Percentiles rank a stretch among this genome's conserved stretches.
Conservation (phyloP, 2,797 vertebrate genomes). For the Amniataba percoides region DNA sequence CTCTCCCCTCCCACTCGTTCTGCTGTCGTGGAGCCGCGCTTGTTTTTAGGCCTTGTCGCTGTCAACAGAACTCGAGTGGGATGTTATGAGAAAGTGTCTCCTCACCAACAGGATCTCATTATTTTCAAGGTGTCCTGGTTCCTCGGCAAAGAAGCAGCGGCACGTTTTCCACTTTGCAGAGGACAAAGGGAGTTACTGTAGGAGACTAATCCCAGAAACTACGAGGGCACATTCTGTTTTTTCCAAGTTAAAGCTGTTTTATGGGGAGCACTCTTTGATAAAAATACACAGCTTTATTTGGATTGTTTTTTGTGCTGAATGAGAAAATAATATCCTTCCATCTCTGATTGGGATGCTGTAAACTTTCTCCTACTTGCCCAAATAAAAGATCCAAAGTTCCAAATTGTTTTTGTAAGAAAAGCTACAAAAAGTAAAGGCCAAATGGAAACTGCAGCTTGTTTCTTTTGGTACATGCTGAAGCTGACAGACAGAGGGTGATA, state of each 20-base stretch:
- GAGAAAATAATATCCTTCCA: no score
- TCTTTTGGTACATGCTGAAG: background rate
- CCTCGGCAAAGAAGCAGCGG: constrained; percentile 30
- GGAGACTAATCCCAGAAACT: constrained; percentile 21
- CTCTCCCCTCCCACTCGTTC: constrained; percentile 15
- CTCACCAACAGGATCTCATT: constrained; percentile 59
- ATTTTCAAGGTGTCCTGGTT: constrained; percentile 64
- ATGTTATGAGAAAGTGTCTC: constrained; percentile 52
- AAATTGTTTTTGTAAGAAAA: background rate
- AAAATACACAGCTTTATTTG: constrained; percentile 10
- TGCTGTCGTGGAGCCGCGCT: constrained; percentile 31
- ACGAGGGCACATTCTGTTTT: constrained; percentile 6
- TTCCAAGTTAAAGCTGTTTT: constrained; percentile 7
- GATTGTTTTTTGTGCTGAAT: background rate
- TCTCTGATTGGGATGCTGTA: background rate
- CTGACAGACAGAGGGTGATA: constrained; percentile 2
- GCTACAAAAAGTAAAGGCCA: background rate
- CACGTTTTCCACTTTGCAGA: constrained; percentile 24
- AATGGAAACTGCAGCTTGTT: background rate
- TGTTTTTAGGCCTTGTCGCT: constrained; percentile 60
- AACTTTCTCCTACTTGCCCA: background rate
- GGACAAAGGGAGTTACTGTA: constrained; percentile 17
- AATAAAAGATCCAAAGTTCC: background rate
- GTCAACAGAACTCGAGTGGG: constrained; percentile 64
- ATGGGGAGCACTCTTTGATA: background rate